Evolutionary conservation across 2,797 vertebrate species (phyloP).

Genomic region (Enteromius anoplus): DNA sequence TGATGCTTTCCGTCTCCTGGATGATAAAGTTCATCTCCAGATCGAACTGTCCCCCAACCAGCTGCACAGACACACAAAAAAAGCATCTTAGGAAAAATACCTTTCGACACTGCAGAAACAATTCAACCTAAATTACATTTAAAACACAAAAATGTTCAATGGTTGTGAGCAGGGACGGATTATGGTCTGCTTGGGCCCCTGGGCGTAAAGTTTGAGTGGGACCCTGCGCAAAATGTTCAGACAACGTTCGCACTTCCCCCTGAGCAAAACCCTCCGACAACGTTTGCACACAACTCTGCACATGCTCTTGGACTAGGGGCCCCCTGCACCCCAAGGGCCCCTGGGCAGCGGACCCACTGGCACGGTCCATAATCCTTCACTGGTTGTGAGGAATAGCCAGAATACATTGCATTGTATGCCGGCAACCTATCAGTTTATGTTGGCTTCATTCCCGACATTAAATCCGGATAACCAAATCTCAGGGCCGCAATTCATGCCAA

Average conservation of each 20-base stretch:
- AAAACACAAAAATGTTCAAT: not conserved
- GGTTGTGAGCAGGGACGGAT: no score
- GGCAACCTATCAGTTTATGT: not conserved
- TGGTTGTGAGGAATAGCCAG: no score
- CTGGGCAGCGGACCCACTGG: no score
- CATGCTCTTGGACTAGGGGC: no score
- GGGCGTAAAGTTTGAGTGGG: no score
- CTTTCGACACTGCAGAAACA: not conserved
- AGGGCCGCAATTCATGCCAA: conserved; percentile 6
- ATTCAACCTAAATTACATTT: not conserved
- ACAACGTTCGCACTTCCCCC: no score
- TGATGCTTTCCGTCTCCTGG: conserved; percentile 92
- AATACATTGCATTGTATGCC: not conserved
- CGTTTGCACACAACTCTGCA: no score
- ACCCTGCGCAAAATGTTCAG: no score
- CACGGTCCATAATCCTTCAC: no score
- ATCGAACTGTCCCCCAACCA: conserved; percentile 96
- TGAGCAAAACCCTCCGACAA: no score
- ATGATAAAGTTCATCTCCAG: conserved; percentile 99
- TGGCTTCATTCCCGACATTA: conserved; percentile 10
- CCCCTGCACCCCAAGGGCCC: no score
- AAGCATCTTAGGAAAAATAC: not conserved
- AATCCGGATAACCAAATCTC: conserved; percentile 8
- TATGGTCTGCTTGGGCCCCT: no score
- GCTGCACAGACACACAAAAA: conserved; percentile 70